A percentile compares a stretch with the other conserved stretches of the same genome.
Evolutionary conservation across 2,888 invertebrate species (phyloP).

Genomic region (Caenorhabditis panamensis): DNA sequence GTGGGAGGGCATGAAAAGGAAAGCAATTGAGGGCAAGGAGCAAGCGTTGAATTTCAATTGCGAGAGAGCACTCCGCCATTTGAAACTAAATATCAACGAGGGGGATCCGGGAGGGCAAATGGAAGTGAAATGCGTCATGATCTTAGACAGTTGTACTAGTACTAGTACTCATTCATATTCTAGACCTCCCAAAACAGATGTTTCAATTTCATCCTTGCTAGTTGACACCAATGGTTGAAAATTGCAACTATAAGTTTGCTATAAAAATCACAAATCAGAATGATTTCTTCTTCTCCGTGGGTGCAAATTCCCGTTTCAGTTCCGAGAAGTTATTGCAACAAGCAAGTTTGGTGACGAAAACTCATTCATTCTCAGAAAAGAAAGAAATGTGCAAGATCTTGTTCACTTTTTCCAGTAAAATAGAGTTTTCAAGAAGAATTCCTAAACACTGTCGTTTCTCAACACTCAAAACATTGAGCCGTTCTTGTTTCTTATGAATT

Average conservation of each 20-base stretch:
- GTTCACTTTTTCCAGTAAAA: too few species aligned
- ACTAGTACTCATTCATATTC: neutral
- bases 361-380: too few species aligned
- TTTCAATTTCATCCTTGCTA: neutral
- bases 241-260: too few species aligned
- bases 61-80: slow-evolving; percentile 43
- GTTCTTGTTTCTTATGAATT: slow-evolving; percentile 5
- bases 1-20: slow-evolving; percentile 11
- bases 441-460: too few species aligned
- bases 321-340: too few species aligned
- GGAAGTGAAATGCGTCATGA: slow-evolving; percentile 22
- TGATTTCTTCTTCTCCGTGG: too few species aligned
- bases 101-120: slow-evolving; percentile 23
- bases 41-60: slow-evolving; percentile 57
- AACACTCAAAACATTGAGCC: neutral
- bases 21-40: slow-evolving; percentile 25
- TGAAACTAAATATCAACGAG: slow-evolving; percentile 50
- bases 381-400: too few species aligned
- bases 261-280: too few species aligned
- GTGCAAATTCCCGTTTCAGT: too few species aligned
- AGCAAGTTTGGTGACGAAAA: too few species aligned
- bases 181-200: neutral
- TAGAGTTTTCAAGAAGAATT: too few species aligned
- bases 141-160: neutral
- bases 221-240: too few species aligned